Evolutionary conservation across 2,888 invertebrate genomes (phyloP).

Genomic region (Muschampia plurimacula): DNA sequence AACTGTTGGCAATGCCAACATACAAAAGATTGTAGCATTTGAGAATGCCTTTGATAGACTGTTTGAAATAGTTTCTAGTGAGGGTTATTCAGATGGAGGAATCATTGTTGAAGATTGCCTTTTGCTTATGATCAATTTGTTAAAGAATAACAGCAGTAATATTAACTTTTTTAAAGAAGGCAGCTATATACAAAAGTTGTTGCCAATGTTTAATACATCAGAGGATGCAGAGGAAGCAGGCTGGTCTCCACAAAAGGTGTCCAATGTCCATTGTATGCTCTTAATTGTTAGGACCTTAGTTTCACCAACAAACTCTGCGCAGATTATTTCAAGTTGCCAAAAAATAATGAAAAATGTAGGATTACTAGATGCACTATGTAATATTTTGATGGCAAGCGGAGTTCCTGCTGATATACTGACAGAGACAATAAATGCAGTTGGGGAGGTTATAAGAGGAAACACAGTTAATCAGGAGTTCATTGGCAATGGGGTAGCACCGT

Average conservation of each 20-base stretch:
- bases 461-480: slow-evolving; percentile 96
- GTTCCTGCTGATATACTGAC: slow-evolving; percentile 98
- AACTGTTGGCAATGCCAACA: slow-evolving; percentile 97
- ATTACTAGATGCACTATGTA: slow-evolving; percentile 87
- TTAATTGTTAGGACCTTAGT: slow-evolving; percentile 96
- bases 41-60: slow-evolving; percentile 99
- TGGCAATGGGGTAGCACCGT: slow-evolving; percentile 95
- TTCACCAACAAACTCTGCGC: slow-evolving; percentile 96
- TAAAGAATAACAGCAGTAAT: slow-evolving; percentile 98
- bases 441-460: slow-evolving; percentile 97
- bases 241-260: slow-evolving; percentile 97
- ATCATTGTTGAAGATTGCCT: slow-evolving; percentile 99
- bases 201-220: slow-evolving; percentile 94
- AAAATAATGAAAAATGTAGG: slow-evolving; percentile 94
- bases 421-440: slow-evolving; percentile 97
- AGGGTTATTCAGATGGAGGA: slow-evolving; percentile 97
- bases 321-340: slow-evolving; percentile 93
- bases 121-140: slow-evolving; percentile 95
- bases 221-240: slow-evolving; percentile 89
- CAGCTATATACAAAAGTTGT: slow-evolving; percentile 95
- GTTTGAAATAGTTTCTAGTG: slow-evolving; percentile 96
- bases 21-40: slow-evolving; percentile 99
- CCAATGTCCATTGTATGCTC: slow-evolving; percentile 96
- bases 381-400: slow-evolving; percentile 97
- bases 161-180: slow-evolving; percentile 99